Percentiles rank a stretch among this genome's conserved stretches.
phyloP scores from a whole-genome alignment of 2,888 invertebrate genomes.

The Pelosia muscerda region DNA sequence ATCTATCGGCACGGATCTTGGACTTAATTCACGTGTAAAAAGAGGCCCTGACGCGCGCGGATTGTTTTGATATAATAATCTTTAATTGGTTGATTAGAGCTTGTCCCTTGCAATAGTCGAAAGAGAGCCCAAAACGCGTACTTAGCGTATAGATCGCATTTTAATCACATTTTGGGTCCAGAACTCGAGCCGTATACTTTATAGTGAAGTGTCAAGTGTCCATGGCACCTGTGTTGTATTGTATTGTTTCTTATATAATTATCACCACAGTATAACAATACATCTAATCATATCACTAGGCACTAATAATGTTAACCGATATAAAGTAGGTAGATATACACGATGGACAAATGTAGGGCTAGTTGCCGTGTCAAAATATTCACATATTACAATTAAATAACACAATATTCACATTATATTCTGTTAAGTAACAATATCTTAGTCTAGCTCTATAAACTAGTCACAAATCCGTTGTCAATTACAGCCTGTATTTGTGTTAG shows the following conservation, averaged over 20 bases:
- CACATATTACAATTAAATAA: conserved; percentile 79
- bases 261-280: conserved; percentile 53
- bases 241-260: conserved; percentile 46
- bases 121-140: too few relatives aligned
- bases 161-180: too few relatives aligned
- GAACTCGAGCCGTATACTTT: too few relatives aligned
- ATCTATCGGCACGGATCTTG: too few relatives aligned
- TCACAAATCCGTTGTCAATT: conserved; percentile 85
- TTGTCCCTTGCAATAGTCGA: too few relatives aligned
- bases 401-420: conserved; percentile 76
- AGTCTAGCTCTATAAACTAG: conserved; percentile 67
- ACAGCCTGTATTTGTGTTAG: conserved; percentile 79
- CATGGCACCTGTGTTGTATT: conserved; percentile 53
- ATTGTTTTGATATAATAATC: too few relatives aligned
- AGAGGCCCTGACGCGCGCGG: too few relatives aligned
- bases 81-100: too few relatives aligned
- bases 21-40: too few relatives aligned
- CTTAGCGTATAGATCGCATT: too few relatives aligned
- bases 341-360: conserved; percentile 64
- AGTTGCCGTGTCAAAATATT: conserved; percentile 70
- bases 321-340: conserved; percentile 52
- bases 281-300: conserved; percentile 59
- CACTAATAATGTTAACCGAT: conserved; percentile 59
- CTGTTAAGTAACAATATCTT: conserved; percentile 82
- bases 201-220: conserved; percentile 39